Evolutionary conservation across 2,888 invertebrate species (phyloP).

Genomic region (Chloroclystis v-ata): DNA sequence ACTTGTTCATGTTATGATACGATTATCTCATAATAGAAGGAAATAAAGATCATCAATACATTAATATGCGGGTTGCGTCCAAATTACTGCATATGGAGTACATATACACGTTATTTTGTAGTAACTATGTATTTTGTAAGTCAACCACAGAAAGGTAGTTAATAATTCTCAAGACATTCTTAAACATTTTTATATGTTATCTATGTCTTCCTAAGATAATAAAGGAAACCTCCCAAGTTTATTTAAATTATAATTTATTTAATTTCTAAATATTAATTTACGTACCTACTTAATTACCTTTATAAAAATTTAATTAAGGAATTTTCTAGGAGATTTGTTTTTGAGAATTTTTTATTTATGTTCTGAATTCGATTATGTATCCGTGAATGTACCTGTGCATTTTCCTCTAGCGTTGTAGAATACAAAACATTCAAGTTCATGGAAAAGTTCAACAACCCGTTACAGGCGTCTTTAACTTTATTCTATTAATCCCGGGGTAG

Average conservation of each 20-base stretch:
- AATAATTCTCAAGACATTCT: no score
- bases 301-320: no score
- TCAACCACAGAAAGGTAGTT: not conserved
- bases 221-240: no score
- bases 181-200: no score
- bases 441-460: slow-evolving; percentile 1
- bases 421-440: slow-evolving; percentile 3
- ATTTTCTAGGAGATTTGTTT: no score
- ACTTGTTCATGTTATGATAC: slow-evolving; percentile 1
- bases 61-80: slow-evolving; percentile 8
- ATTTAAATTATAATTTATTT: no score
- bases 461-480: not conserved
- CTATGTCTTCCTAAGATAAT: no score
- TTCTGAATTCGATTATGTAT: no score
- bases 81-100: slow-evolving; percentile 6
- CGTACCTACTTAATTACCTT: no score
- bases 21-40: slow-evolving; percentile 3
- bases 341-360: no score
- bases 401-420: not conserved
- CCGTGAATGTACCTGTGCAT: not conserved
- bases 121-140: slow-evolving; percentile 6
- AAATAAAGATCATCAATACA: slow-evolving; percentile 7
- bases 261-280: no score
- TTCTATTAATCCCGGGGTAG: not conserved
- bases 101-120: slow-evolving; percentile 5